phyloP scores from a whole-genome alignment of 2,113 vertebrate genomes.

The Leptobrachium leishanense region DNA sequence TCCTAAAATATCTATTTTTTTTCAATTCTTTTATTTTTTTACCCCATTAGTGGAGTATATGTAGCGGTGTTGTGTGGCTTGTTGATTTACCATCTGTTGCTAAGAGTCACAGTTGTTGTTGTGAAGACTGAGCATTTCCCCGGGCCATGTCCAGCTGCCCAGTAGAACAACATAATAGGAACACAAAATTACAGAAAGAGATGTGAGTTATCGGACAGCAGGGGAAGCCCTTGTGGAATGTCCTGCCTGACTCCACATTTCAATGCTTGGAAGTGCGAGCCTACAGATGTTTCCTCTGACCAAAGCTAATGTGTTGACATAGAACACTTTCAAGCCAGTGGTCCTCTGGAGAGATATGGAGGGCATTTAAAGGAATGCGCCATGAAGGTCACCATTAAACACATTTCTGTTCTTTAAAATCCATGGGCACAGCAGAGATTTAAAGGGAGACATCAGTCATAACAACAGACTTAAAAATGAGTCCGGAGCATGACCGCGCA shows the following conservation, averaged over 20 bases:
- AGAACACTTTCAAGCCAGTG: conserved; percentile 53
- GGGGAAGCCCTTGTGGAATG: conserved; percentile 61
- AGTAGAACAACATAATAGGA: conserved; percentile 32
- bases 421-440: neutral
- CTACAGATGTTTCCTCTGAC: conserved; percentile 62
- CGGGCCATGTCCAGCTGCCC: conserved; percentile 43
- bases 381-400: conserved; percentile 24
- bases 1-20: too few species aligned
- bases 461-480: neutral
- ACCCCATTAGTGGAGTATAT: too few species aligned
- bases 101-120: neutral
- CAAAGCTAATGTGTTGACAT: conserved; percentile 54
- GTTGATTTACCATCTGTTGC: conserved; percentile 17
- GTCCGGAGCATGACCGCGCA: conserved; percentile 1
- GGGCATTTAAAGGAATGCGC: conserved; percentile 20
- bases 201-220: conserved; percentile 33
- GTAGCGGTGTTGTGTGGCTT: neutral
- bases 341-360: neutral
- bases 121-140: conserved; percentile 7
- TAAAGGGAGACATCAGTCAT: conserved; percentile 9
- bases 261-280: conserved; percentile 62
- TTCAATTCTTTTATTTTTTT: too few species aligned
- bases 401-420: conserved; percentile 3
- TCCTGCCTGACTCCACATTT: conserved; percentile 51
- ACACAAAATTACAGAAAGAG: conserved; percentile 35